Evolutionary conservation across 2,797 vertebrate genomes (phyloP), one percentile per base, ranked within the genome.

Genomic region (Sphenopsis melanotis): DNA sequence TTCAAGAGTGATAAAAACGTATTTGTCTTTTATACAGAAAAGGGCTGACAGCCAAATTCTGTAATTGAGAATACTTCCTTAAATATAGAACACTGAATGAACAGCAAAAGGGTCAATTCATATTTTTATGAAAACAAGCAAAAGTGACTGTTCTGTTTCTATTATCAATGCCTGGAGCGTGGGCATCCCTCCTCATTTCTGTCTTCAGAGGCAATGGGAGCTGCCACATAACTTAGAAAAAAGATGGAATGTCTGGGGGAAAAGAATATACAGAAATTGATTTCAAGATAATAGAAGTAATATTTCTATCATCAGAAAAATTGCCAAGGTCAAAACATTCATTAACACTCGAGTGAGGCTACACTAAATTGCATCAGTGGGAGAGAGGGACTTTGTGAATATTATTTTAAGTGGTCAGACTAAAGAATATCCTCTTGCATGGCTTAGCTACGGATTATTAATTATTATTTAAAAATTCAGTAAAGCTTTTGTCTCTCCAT

Each of bases 1-100:
- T 87, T 93, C 84, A 80, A n/a, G 81, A 84, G 83, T 89, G 95
- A 93, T 90, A 91, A 95, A 97, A 95, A 86, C 46, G 2, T 92
- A 81, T 83, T 96, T 92, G 39, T 68, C 93, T 89, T 92, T 89
- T 77, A 61, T 36, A 18, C 44, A 87, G 64, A 79, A 87, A 78
- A 83, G 47, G 86, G 83, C 61, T 68, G 69, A 49, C 70, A 87
- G 95, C 87, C 94, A 97, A 90, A 72, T 76, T 81, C 75, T 89
- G 61, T 65, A 96, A 92, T 5, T 94, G 91, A 92, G 94, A 95
- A 74, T 72, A 72, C 44, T 92, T 85, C 57, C 89, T 89, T 79
- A 72, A 93, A 83, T 87, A 72, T 4, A 15, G 52, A 90, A 50
- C 32, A 19, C 50, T 21, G 78, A 50, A 74, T 9, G 52, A 87